Evolutionary conservation across 2,797 vertebrate genomes (phyloP).

Genomic region (Rousettus madagascariensis): DNA sequence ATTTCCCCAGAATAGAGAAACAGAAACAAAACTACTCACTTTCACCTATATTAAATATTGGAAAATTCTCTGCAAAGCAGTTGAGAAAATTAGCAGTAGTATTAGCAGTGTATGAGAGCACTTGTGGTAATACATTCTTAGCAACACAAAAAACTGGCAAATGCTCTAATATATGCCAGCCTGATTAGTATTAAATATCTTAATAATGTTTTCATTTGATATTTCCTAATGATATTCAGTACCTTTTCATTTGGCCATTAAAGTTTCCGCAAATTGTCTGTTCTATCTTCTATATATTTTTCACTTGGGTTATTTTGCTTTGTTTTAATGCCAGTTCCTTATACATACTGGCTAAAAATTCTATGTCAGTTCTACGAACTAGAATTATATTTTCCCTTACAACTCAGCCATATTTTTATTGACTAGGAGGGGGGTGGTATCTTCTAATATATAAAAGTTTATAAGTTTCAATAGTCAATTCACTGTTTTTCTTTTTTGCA

Average conservation of each 20-base stretch:
- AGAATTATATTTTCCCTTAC: background rate
- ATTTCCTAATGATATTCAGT: background rate
- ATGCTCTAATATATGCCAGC: background rate
- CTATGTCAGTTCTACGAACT: background rate
- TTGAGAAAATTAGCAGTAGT: background rate
- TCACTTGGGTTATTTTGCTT: background rate
- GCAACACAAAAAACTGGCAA: background rate
- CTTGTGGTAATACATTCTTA: background rate
- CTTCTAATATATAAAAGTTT: background rate
- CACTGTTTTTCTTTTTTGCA: background rate
- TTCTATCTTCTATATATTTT: background rate
- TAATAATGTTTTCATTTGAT: background rate
- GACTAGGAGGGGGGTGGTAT: background rate
- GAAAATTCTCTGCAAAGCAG: background rate
- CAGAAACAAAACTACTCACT: background rate
- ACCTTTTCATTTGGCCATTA: constrained; percentile 2
- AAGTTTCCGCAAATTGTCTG: background rate
- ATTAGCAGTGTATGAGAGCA: background rate
- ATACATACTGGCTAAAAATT: background rate
- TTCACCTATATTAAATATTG: background rate
- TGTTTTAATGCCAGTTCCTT: background rate
- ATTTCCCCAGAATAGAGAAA: background rate
- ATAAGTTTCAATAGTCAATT: background rate
- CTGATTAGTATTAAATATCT: background rate
- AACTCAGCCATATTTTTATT: background rate